These are phyloP conservation scores for Cyprinella venusta DNA, from an alignment of 2,797 vertebrate species.

Conservation along the genomic window DNA sequence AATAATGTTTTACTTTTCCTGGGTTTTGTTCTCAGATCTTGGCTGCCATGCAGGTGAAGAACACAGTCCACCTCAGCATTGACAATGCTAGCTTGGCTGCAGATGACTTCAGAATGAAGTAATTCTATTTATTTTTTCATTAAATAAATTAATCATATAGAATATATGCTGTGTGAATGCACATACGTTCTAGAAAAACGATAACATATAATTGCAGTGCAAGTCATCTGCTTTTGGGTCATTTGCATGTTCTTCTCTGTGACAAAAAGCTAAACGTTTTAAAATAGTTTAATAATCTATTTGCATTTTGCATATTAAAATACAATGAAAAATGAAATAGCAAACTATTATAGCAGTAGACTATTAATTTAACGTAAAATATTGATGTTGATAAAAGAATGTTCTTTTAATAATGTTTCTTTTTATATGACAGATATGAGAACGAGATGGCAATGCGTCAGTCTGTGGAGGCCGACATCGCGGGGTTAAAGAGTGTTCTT, in stretches of 20 bases:
- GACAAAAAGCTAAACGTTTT: background rate
- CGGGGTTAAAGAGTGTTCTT: conserved; percentile 69
- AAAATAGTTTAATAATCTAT: background rate
- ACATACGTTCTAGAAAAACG: background rate
- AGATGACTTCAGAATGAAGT: conserved; percentile 80
- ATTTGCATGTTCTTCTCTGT: background rate
- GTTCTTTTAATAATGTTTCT: background rate
- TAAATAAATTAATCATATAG: background rate
- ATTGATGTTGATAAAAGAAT: background rate
- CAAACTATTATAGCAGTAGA: background rate
- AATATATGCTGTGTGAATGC: background rate
- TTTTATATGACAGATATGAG: conserved; percentile 67
- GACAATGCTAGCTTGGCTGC: conserved; percentile 76
- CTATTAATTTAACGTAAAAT: background rate
- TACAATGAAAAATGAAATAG: background rate
- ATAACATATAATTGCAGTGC: background rate
- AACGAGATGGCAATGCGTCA: conserved; percentile 71
- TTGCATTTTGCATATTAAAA: background rate
- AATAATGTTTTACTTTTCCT: background rate
- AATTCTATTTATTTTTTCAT: conserved; percentile 52
- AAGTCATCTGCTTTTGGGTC: background rate
- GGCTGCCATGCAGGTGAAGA: conserved; percentile 66
- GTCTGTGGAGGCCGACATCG: conserved; percentile 75
- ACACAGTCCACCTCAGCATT: conserved; percentile 72
- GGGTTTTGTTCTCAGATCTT: conserved; percentile 66